Evolutionary conservation across 1,140 invertebrate species (phyloP), one percentile per base, ranked within the genome.

Genomic region (Apis cerana): DNA sequence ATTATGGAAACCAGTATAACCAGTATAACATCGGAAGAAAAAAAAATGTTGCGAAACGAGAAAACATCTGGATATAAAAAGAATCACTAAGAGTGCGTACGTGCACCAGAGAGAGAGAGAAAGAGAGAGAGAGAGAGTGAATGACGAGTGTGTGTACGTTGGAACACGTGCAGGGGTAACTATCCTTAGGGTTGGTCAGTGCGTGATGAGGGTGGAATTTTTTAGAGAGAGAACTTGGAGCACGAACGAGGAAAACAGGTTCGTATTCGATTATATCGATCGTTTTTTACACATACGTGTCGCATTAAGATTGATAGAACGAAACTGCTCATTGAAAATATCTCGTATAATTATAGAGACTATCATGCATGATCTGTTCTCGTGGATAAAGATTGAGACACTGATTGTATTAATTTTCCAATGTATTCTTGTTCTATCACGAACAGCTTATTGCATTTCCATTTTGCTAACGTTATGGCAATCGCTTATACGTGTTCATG

Each of bases 181-280:
- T 58, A 21, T 43, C 27, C 19, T 72, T 72, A n/a, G 70, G 70
- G 70, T 33, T 72, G 70, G 70, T 72, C 70, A 72, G 70, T 72
- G 70, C 8, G 54, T 10, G 70, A n/a, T 9, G 54, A 74, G 71
- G 71, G 56, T 33, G 12, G 13, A 74, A 58, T n/a, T 74, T 43
- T 33, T 43, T 43, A 43, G 33, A 43, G 33, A 43, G 33, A 43
- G 33, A 43, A n/a, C n/a, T n/a, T n/a, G 33, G 27, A 59, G 12
- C 15, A 13, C 33, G 5, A 21, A 21, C 1, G 19, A 12, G 19
- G 3, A 43, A 8, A 74, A 1, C 71, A 56, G 50, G 27, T 43
- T 58, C n/a, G 21, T 21, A 43, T 43, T 21, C 21, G 9, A n/a
- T 43, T 10, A 17, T 17, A 48, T 68, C 43, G 65, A 48, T 68